These are phyloP conservation scores for Dendroctonus ponderosae DNA, from an alignment of 1,140 invertebrate species.

Conservation along the genomic window DNA sequence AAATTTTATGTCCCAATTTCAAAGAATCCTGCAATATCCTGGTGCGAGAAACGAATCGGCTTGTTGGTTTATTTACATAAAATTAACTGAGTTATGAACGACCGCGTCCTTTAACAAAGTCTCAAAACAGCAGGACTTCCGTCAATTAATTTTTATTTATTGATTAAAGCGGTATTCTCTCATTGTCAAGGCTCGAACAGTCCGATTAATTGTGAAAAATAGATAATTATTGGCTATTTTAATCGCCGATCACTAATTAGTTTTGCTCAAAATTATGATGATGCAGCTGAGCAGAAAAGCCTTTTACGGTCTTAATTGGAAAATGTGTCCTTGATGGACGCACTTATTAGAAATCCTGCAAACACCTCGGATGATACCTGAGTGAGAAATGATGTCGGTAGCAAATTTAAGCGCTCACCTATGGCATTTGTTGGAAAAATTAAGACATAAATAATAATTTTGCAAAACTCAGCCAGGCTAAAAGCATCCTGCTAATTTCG, in stretches of 20 bases:
- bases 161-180: constrained; percentile 26
- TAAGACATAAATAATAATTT: constrained; percentile 32
- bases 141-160: constrained; percentile 36
- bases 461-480: constrained; percentile 5
- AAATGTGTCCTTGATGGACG: too few relatives aligned
- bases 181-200: constrained; percentile 13
- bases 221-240: constrained; percentile 3
- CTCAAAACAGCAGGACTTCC: constrained; percentile 27
- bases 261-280: too few relatives aligned
- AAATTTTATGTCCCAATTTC: too few relatives aligned
- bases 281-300: too few relatives aligned
- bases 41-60: constrained; percentile 15
- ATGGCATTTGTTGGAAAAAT: constrained; percentile 17
- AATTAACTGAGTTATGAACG: constrained; percentile 28
- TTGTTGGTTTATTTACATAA: constrained; percentile 30
- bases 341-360: too few relatives aligned
- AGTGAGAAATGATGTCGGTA: background rate
- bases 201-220: constrained; percentile 4
- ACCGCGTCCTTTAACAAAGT: constrained; percentile 24
- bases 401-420: background rate
- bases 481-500: constrained; percentile 24
- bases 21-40: background rate
- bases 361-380: too few relatives aligned
- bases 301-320: too few relatives aligned
- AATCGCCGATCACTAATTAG: too few relatives aligned